Conservation (phyloP, 2,113 vertebrate species). For the Campylomormyrus numenius region DNA sequence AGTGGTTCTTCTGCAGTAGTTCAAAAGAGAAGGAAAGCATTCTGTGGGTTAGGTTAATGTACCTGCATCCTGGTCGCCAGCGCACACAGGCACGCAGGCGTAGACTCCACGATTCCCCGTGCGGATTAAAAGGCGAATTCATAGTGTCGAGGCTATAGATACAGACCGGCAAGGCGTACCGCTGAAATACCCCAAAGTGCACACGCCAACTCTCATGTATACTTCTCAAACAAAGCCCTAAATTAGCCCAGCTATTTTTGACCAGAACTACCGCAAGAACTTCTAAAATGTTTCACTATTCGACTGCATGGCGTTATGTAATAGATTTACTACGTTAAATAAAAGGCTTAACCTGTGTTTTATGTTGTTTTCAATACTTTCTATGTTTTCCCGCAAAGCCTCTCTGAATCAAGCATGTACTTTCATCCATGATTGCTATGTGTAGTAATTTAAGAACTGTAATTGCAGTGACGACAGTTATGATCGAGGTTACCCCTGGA, state of each 20-base stretch:
- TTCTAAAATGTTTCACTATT: slow-evolving; percentile 9
- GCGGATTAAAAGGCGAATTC: not conserved
- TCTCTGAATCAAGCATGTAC: not conserved
- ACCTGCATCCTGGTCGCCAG: not conserved
- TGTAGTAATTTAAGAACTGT: not conserved
- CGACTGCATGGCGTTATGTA: too few relatives aligned
- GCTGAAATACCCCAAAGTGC: slow-evolving; percentile 11
- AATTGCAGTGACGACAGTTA: not conserved
- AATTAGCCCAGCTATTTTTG: slow-evolving; percentile 28
- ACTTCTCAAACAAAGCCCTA: slow-evolving; percentile 19
- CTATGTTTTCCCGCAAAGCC: not conserved
- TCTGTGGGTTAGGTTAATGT: not conserved
- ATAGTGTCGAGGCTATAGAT: not conserved
- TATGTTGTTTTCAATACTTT: not conserved
- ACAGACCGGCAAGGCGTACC: not conserved
- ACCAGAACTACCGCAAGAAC: slow-evolving; percentile 22
- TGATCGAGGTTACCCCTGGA: not conserved
- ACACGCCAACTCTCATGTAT: slow-evolving; percentile 4
- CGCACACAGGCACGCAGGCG: not conserved
- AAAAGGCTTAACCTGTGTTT: not conserved
- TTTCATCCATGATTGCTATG: slow-evolving; percentile 10
- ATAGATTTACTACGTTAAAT: not conserved
- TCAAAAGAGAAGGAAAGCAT: not conserved
- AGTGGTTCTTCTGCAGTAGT: not conserved
- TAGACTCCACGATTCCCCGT: not conserved